phyloP scores from a whole-genome alignment of 2,888 invertebrate genomes.

The Euplexia lucipara region DNA sequence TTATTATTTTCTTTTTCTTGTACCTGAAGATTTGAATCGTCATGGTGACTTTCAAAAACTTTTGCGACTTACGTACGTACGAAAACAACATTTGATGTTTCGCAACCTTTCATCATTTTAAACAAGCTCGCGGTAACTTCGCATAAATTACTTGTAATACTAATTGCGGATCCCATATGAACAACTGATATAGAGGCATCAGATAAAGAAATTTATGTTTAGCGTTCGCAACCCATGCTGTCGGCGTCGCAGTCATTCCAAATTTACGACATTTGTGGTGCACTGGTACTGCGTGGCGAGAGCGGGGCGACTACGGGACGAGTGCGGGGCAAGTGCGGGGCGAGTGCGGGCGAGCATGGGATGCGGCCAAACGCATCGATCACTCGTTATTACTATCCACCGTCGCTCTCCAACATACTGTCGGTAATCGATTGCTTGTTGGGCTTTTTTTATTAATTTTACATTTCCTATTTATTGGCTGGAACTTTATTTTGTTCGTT shows the following conservation, averaged over 20 bases:
- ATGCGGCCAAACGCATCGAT: constrained; percentile 63
- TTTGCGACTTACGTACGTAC: not conserved
- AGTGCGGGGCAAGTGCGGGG: constrained; percentile 11
- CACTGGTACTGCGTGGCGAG: constrained; percentile 17
- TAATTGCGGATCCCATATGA: constrained; percentile 53
- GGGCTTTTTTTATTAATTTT: constrained; percentile 57
- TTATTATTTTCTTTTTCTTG: constrained; percentile 36
- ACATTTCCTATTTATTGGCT: constrained; percentile 51
- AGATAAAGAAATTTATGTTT: constrained; percentile 72
- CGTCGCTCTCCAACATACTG: constrained; percentile 51
- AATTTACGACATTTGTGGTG: constrained; percentile 73
- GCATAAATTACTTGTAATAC: constrained; percentile 21
- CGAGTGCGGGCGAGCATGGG: constrained; percentile 28
- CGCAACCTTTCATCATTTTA: not conserved
- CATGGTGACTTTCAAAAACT: constrained; percentile 1
- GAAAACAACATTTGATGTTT: not conserved
- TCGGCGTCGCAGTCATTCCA: constrained; percentile 68
- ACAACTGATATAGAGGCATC: constrained; percentile 62
- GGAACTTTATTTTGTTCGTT: constrained; percentile 44
- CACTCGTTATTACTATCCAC: constrained; percentile 63
- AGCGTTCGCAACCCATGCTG: constrained; percentile 66
- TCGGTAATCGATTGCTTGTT: constrained; percentile 57
- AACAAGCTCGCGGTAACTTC: not conserved
- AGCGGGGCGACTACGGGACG: constrained; percentile 11
- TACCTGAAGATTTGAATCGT: not conserved